Conservation (phyloP, 2,888 invertebrate species). For the Polyploca ridens region DNA sequence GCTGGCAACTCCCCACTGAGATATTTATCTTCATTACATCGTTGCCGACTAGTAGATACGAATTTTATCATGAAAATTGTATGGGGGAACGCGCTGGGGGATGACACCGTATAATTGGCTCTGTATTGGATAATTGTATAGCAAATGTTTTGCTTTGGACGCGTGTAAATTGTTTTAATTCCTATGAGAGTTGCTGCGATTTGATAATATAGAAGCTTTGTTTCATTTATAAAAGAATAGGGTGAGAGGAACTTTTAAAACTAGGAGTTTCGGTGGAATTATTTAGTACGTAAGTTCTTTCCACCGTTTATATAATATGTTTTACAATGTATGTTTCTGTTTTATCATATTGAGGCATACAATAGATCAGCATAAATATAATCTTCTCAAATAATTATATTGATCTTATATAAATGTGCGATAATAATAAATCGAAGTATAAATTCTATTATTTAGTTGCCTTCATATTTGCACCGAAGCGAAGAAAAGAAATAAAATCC, state of each 20-base stretch:
- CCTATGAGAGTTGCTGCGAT: conserved; percentile 45
- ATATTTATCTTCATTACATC: conserved; percentile 81
- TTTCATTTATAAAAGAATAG: conserved; percentile 8
- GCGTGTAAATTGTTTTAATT: conserved; percentile 65
- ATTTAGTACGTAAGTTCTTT: no score
- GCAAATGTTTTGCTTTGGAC: conserved; percentile 60
- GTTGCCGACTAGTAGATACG: conserved; percentile 70
- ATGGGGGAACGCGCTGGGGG: conserved; percentile 63
- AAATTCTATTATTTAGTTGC: no score
- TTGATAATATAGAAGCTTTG: conserved; percentile 21
- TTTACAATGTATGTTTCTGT: no score
- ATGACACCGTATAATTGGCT: conserved; percentile 72
- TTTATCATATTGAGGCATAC: no score
- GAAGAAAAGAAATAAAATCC: conserved; percentile 12
- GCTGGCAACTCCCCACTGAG: conserved; percentile 67
- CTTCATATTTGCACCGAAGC: no score
- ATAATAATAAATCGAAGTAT: no score
- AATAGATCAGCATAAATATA: no score
- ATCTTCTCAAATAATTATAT: no score
- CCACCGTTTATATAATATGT: no score
- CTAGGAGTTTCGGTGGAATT: neutral
- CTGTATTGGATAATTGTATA: conserved; percentile 76
- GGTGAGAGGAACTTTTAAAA: neutral
- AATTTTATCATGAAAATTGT: conserved; percentile 77
- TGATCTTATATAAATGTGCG: no score